Evolutionary conservation across 92 coral and sea anemone genomes (phyloP).

Genomic region (Palythoa heliodiscus): DNA sequence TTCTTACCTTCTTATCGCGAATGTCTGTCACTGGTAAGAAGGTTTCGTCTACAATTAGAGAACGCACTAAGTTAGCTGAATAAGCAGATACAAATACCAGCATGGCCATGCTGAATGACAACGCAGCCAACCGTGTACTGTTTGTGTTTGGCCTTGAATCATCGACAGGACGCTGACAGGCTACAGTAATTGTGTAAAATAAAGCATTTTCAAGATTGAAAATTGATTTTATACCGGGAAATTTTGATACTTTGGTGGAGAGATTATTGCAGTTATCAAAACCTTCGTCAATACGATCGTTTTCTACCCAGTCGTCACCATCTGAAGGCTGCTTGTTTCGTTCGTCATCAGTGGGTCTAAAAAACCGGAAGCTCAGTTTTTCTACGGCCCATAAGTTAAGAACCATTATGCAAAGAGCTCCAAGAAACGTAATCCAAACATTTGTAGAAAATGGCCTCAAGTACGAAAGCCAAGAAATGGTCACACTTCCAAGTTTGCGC

Average conservation of each 20-base stretch:
- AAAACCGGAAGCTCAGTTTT: conserved; percentile 10
- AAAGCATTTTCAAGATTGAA: conserved; percentile 82
- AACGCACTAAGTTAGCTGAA: conserved; percentile 85
- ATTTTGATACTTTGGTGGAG: background rate
- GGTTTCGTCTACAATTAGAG: conserved; percentile 79
- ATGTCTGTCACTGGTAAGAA: conserved; percentile 70
- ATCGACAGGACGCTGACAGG: conserved; percentile 83
- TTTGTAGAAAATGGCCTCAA: conserved; percentile 75
- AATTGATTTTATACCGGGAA: background rate
- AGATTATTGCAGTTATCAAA: background rate
- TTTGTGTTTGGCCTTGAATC: conserved; percentile 71
- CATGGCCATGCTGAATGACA: conserved; percentile 89
- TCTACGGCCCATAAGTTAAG: conserved; percentile 72
- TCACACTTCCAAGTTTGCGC: conserved; percentile 58
- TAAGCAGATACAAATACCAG: conserved; percentile 77
- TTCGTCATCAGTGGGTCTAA: background rate
- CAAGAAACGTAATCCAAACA: conserved; percentile 80
- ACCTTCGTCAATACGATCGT: background rate
- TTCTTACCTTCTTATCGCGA: conserved; percentile 76
- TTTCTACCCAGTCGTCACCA: background rate
- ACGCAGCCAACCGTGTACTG: conserved; percentile 77
- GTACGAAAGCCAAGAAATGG: conserved; percentile 80
- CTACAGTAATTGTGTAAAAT: conserved; percentile 74
- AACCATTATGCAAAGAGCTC: conserved; percentile 70
- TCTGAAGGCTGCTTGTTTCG: background rate